These are phyloP conservation scores for Columba janthina DNA, from an alignment of 2,113 vertebrate species.

Conservation along the genomic window DNA sequence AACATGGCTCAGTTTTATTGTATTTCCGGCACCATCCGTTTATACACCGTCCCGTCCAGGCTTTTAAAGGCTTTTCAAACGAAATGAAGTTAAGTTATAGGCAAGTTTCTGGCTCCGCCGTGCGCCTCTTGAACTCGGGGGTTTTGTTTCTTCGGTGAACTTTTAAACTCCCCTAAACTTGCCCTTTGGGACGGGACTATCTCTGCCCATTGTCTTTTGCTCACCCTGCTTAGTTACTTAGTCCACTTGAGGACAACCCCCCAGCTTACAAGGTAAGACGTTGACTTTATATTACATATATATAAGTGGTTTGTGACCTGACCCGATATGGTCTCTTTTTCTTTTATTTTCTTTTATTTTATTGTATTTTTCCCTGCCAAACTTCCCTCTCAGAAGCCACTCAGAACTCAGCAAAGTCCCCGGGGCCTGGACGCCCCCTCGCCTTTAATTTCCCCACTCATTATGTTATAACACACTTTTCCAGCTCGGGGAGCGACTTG, in stretches of 20 bases:
- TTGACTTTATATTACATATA: neutral
- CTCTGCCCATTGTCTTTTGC: neutral
- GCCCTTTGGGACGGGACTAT: neutral
- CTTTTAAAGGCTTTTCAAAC: neutral
- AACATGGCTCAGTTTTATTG: constrained; percentile 74
- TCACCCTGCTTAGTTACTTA: neutral
- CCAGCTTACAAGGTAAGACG: neutral
- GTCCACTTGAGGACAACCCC: neutral
- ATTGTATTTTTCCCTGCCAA: neutral
- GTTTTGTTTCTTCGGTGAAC: constrained; percentile 2
- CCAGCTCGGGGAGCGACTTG: neutral
- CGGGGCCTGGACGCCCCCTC: neutral
- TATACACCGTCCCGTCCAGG: constrained; percentile 40
- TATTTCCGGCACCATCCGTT: constrained; percentile 73
- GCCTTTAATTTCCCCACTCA: neutral
- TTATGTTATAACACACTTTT: neutral
- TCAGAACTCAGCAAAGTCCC: neutral
- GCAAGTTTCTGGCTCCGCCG: neutral
- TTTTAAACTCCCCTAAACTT: constrained; percentile 21
- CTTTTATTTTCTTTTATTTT: too few species aligned
- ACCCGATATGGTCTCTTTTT: fast-evolving
- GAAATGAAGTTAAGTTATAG: neutral
- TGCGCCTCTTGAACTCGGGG: neutral
- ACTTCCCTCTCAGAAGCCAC: neutral
- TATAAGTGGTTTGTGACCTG: neutral